A percentile compares a stretch with the other conserved stretches of the same genome.
Evolutionary conservation across 2,797 vertebrate genomes (phyloP).

Genomic region (Ibycter americanus): DNA sequence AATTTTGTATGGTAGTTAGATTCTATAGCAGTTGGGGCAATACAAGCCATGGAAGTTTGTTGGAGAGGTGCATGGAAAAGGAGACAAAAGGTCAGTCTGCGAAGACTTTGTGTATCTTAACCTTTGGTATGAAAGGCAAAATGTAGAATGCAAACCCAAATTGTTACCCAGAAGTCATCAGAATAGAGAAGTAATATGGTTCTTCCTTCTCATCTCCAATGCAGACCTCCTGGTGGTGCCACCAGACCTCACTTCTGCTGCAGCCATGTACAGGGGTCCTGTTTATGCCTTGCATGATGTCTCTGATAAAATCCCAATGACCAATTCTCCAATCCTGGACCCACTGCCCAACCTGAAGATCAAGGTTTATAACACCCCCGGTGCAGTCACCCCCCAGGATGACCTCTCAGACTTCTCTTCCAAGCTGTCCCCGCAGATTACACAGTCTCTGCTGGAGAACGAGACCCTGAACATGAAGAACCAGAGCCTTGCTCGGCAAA

Average conservation of each 20-base stretch:
- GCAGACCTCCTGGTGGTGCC: conserved; percentile 92
- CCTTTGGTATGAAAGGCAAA: not conserved
- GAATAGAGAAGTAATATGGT: not conserved
- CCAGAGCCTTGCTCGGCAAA: conserved; percentile 90
- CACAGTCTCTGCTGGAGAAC: conserved; percentile 89
- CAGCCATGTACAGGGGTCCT: conserved; percentile 94
- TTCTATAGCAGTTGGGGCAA: not conserved
- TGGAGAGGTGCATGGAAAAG: not conserved
- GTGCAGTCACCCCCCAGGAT: conserved; percentile 92
- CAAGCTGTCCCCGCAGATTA: conserved; percentile 93
- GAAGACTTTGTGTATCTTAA: not conserved
- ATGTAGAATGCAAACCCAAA: not conserved
- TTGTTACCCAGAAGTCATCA: not conserved
- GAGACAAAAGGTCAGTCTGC: not conserved
- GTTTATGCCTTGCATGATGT: conserved; percentile 96
- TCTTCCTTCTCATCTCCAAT: conserved; percentile 11
- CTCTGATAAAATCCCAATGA: conserved; percentile 98
- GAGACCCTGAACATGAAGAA: conserved; percentile 91
- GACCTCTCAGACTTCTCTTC: conserved; percentile 91
- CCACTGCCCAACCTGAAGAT: conserved; percentile 96
- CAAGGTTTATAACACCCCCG: conserved; percentile 95
- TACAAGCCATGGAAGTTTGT: not conserved
- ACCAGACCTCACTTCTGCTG: conserved; percentile 94
- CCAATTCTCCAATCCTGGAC: conserved; percentile 95
- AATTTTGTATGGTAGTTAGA: not conserved